These are phyloP conservation scores for Heliornis fulica DNA, from an alignment of 2,113 vertebrate species.

Conservation along the genomic window DNA sequence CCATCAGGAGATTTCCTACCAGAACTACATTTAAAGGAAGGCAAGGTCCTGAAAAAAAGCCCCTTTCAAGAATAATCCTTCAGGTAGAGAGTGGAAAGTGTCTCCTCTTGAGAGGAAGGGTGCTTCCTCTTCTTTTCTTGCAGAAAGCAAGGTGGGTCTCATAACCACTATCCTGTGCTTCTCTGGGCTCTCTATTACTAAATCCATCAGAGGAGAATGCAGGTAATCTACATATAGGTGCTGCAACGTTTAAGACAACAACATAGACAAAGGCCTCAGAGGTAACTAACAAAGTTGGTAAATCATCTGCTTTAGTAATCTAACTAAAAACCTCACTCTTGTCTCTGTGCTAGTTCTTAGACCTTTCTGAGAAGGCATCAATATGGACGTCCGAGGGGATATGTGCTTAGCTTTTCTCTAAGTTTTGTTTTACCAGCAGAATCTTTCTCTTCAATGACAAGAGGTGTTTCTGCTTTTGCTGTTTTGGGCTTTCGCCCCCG, in stretches of 20 bases:
- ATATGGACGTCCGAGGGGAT: not conserved
- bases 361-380: not conserved
- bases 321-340: not conserved
- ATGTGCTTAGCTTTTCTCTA: not conserved
- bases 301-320: not conserved
- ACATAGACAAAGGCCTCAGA: not conserved
- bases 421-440: conserved; percentile 74
- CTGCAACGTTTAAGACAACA: not conserved
- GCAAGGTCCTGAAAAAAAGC: not conserved
- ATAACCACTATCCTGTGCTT: not conserved
- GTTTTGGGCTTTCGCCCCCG: conserved; percentile 82
- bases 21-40: not conserved
- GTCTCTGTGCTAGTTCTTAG: not conserved
- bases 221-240: not conserved
- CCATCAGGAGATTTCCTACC: not conserved
- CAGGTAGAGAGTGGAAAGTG: not conserved
- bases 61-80: not conserved
- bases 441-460: conserved; percentile 63
- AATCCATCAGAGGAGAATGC: not conserved
- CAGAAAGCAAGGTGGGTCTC: not conserved
- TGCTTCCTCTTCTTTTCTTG: not conserved
- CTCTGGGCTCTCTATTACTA: not conserved
- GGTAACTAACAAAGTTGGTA: not conserved
- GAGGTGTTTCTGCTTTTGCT: conserved; percentile 66
- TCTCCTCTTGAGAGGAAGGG: not conserved